phyloP scores from a whole-genome alignment of 2,888 invertebrate species.

The Girardia tigrina region DNA sequence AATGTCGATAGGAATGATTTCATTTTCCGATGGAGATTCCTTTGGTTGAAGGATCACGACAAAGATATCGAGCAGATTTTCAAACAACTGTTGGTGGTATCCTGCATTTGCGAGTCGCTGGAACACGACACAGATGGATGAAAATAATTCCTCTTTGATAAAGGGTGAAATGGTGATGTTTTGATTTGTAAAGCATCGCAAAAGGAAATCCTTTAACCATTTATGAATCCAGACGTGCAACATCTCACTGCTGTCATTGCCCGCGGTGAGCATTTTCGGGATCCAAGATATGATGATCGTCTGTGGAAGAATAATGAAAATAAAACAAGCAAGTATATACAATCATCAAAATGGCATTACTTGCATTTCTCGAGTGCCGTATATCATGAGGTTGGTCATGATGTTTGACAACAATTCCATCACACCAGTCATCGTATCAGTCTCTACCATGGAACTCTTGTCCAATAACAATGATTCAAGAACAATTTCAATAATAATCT shows the following conservation, averaged over 20 bases:
- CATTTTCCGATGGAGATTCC: background rate
- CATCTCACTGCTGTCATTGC: background rate
- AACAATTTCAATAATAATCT: background rate
- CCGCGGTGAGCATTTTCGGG: background rate
- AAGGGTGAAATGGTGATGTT: background rate
- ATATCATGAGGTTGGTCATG: background rate
- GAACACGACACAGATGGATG: background rate
- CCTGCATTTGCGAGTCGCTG: background rate
- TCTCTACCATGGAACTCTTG: background rate
- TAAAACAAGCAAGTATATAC: background rate
- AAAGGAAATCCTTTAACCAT: background rate
- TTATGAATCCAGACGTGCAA: background rate
- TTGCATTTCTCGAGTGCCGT: slow-evolving; percentile 15
- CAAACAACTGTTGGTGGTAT: background rate
- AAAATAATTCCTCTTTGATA: slow-evolving; percentile 13
- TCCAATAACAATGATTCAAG: background rate
- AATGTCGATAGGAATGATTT: background rate
- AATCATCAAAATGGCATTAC: background rate
- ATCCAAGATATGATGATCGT: background rate
- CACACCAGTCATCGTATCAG: background rate
- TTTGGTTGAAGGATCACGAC: background rate
- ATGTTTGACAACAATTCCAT: background rate
- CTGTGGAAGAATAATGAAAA: background rate
- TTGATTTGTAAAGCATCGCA: background rate
- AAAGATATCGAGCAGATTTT: slow-evolving; percentile 9